A percentile compares a stretch with the other conserved stretches of the same genome.
These are phyloP conservation scores for Nicator chloris DNA, from an alignment of 2,113 vertebrate species.

Conservation along the genomic window DNA sequence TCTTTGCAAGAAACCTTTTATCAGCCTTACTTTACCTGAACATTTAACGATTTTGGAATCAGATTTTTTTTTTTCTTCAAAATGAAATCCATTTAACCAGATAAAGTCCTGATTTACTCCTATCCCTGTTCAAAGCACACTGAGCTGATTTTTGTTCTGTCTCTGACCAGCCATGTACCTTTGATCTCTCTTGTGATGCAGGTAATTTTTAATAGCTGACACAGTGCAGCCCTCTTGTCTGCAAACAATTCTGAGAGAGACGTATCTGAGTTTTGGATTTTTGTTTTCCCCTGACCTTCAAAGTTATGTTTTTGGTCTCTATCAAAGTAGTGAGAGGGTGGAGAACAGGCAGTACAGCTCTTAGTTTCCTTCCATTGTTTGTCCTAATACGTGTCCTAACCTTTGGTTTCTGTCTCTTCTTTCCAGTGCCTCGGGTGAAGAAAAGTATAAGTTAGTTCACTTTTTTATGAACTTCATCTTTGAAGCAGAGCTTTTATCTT, in stretches of 20 bases:
- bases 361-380: constrained; percentile 37
- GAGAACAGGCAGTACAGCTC: constrained; percentile 1
- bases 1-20: background rate
- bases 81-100: background rate
- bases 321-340: background rate
- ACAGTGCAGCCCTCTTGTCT: background rate
- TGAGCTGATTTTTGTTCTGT: background rate
- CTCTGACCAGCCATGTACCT: background rate
- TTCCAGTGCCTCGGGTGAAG: background rate
- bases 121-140: background rate
- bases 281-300: constrained; percentile 16
- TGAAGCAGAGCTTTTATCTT: background rate
- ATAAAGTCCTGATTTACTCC: background rate
- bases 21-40: background rate
- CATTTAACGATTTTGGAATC: background rate
- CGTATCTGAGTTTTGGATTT: background rate
- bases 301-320: constrained; percentile 25
- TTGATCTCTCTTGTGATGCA: background rate
- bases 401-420: constrained; percentile 4
- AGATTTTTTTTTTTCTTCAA: background rate
- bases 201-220: constrained; percentile 19
- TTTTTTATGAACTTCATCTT: background rate
- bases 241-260: background rate
- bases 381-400: background rate
- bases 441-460: background rate